Percentiles rank a stretch among this genome's conserved stretches.
phyloP scores from a whole-genome alignment of 2,888 invertebrate species.

The Zaprionus lineosus region DNA sequence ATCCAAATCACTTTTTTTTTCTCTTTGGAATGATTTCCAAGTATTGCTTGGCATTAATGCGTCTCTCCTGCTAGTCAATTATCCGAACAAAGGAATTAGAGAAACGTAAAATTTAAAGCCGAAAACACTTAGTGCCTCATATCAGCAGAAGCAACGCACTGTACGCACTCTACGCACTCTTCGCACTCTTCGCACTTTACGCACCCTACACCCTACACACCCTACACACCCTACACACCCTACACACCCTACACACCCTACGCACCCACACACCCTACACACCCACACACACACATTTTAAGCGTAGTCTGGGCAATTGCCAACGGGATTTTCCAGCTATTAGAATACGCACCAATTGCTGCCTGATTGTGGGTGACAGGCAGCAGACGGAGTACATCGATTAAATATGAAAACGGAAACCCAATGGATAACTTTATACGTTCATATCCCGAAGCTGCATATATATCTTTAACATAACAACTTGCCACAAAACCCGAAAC shows the following conservation, averaged over 20 bases:
- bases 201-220: no score
- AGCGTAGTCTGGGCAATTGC: no score
- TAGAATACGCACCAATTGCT: neutral
- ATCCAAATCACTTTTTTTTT: no score
- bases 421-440: no score
- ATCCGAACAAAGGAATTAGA: neutral
- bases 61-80: neutral
- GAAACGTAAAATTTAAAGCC: slow-evolving; percentile 23
- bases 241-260: no score
- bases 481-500: neutral
- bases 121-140: slow-evolving; percentile 36
- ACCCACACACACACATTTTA: no score
- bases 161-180: slow-evolving; percentile 16
- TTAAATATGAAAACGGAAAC: neutral
- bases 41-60: no score
- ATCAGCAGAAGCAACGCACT: neutral
- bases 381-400: neutral
- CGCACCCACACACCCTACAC: no score
- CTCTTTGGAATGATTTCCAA: no score
- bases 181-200: no score
- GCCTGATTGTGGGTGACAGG: neutral
- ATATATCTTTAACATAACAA: neutral
- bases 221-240: no score
- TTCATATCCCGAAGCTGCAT: neutral
- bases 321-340: slow-evolving; percentile 1